phyloP scores from a whole-genome alignment of 2,113 vertebrate species.

The Callocephalon fimbriatum region DNA sequence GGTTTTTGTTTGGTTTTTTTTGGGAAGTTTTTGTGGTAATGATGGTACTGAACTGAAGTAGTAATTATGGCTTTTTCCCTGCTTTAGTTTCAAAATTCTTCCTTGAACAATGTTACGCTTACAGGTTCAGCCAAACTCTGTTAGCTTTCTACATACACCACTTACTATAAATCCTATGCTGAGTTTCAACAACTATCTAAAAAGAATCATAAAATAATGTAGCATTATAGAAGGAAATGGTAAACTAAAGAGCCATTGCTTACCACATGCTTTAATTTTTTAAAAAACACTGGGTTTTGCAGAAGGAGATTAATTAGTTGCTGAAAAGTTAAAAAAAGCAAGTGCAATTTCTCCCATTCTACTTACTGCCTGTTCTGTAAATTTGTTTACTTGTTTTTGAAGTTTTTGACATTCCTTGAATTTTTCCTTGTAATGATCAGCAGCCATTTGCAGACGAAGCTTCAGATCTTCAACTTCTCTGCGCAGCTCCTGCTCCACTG shows the following conservation, averaged over 20 bases:
- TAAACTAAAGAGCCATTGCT: neutral
- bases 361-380: slow-evolving; percentile 91
- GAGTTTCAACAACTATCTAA: neutral
- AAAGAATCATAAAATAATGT: neutral
- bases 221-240: neutral
- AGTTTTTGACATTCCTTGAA: slow-evolving; percentile 97
- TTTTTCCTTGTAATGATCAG: slow-evolving; percentile 98
- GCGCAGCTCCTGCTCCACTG: slow-evolving; percentile 89
- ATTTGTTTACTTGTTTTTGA: slow-evolving; percentile 92
- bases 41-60: neutral
- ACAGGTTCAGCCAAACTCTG: neutral
- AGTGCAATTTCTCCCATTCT: neutral
- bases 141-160: neutral
- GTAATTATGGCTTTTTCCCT: neutral
- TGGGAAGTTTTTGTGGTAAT: neutral
- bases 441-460: slow-evolving; percentile 96
- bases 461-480: slow-evolving; percentile 97
- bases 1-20: fast-evolving
- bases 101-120: neutral
- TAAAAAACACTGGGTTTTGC: neutral
- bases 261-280: neutral
- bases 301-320: neutral
- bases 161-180: neutral
- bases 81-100: neutral
- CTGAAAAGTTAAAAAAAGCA: neutral